Percentiles rank a stretch among this genome's conserved stretches.
phyloP scores from a whole-genome alignment of 2,797 vertebrate species.

The Propithecus deckenii region DNA sequence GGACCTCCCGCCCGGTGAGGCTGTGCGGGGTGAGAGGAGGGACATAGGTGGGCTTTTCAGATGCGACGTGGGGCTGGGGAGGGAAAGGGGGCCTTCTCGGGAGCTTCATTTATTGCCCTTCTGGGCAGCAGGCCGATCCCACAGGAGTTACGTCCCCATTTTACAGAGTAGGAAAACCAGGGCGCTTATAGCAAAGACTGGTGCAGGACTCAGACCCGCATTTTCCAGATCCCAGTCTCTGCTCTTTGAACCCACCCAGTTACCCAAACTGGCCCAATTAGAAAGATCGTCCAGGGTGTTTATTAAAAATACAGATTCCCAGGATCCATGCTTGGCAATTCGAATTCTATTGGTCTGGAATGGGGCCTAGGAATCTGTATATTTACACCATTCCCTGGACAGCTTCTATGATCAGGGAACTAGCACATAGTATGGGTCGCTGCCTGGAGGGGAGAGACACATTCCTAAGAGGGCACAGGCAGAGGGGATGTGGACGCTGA shows the following conservation, averaged over 20 bases:
- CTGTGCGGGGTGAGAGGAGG: slow-evolving; percentile 80
- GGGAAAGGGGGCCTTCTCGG: not conserved
- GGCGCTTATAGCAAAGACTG: not conserved
- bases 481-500: not conserved
- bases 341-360: not conserved
- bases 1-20: slow-evolving; percentile 94
- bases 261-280: not conserved
- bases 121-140: not conserved
- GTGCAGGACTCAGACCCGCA: not conserved
- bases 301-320: not conserved
- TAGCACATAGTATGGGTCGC: accelerated
- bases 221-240: not conserved
- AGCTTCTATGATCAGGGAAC: not conserved
- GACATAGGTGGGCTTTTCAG: not conserved
- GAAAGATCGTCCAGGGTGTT: not conserved
- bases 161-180: not conserved
- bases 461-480: not conserved
- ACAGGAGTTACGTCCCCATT: not conserved
- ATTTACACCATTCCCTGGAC: not conserved
- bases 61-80: not conserved
- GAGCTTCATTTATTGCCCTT: not conserved
- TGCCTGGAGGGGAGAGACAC: not conserved
- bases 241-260: not conserved
- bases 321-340: not conserved
- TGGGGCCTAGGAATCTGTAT: not conserved